Evolutionary conservation across 2,888 invertebrate species (phyloP).

Genomic region (Ormia ochracea): DNA sequence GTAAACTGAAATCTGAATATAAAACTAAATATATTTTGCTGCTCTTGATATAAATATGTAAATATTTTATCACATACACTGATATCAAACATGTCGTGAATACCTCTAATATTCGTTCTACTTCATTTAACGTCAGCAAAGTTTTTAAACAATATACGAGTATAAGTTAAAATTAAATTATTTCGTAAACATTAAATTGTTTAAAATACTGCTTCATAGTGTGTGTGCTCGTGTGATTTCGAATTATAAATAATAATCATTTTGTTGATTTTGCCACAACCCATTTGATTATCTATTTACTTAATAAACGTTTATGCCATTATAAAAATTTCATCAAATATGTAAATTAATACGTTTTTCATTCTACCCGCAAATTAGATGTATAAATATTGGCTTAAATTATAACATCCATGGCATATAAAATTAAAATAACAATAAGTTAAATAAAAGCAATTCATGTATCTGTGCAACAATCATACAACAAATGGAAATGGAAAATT

Average conservation of each 20-base stretch:
- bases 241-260: slow-evolving; percentile 15
- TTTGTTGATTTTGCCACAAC: background rate
- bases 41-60: no score
- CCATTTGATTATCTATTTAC: slow-evolving; percentile 30
- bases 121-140: background rate
- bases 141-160: background rate
- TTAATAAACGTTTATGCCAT: slow-evolving; percentile 41
- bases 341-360: slow-evolving; percentile 7
- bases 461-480: background rate
- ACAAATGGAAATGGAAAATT: background rate
- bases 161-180: background rate
- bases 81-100: no score
- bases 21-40: no score
- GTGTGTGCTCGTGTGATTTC: background rate
- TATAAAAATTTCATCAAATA: slow-evolving; percentile 47
- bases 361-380: slow-evolving; percentile 20
- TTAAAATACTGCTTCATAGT: background rate
- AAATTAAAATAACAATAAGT: slow-evolving; percentile 9
- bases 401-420: slow-evolving; percentile 47
- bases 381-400: slow-evolving; percentile 41
- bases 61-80: no score
- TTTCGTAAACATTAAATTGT: background rate
- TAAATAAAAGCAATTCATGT: background rate
- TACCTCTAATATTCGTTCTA: no score
- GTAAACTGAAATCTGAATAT: no score